These are phyloP conservation scores for Parnassius orleans DNA, from an alignment of 2,888 invertebrate species.

Conservation along the genomic window DNA sequence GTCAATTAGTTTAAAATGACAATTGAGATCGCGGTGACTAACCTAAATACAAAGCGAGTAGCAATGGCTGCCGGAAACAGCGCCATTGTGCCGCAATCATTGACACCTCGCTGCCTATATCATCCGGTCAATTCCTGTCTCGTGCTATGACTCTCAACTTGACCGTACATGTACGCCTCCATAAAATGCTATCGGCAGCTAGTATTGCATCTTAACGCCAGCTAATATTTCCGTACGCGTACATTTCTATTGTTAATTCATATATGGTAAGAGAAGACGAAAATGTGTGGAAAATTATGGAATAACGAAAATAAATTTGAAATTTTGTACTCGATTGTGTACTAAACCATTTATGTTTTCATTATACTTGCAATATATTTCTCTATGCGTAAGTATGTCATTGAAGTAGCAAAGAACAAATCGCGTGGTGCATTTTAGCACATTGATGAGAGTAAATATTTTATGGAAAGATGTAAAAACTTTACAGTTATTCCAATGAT, in stretches of 20 bases:
- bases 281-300: background rate
- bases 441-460: slow-evolving; percentile 60
- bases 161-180: slow-evolving; percentile 22
- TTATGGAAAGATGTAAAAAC: slow-evolving; percentile 62
- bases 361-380: too few relatives aligned
- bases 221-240: slow-evolving; percentile 4
- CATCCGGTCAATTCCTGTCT: slow-evolving; percentile 72
- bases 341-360: too few relatives aligned
- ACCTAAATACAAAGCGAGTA: slow-evolving; percentile 76
- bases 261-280: background rate
- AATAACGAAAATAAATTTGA: background rate
- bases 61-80: slow-evolving; percentile 67
- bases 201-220: slow-evolving; percentile 1
- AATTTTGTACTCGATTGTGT: too few relatives aligned
- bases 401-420: slow-evolving; percentile 33
- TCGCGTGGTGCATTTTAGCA: slow-evolving; percentile 51
- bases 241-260: background rate
- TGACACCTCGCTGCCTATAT: slow-evolving; percentile 72
- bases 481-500: slow-evolving; percentile 73
- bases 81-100: slow-evolving; percentile 78
- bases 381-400: background rate
- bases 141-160: slow-evolving; percentile 42
- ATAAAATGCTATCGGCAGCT: slow-evolving; percentile 14
- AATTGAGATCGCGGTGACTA: slow-evolving; percentile 76
- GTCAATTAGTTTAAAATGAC: slow-evolving; percentile 74